A percentile compares a stretch with the other conserved stretches of the same genome.
These are phyloP conservation scores for Archivesica marissinica DNA, from an alignment of 1,140 invertebrate genomes.

Conservation along the genomic window DNA sequence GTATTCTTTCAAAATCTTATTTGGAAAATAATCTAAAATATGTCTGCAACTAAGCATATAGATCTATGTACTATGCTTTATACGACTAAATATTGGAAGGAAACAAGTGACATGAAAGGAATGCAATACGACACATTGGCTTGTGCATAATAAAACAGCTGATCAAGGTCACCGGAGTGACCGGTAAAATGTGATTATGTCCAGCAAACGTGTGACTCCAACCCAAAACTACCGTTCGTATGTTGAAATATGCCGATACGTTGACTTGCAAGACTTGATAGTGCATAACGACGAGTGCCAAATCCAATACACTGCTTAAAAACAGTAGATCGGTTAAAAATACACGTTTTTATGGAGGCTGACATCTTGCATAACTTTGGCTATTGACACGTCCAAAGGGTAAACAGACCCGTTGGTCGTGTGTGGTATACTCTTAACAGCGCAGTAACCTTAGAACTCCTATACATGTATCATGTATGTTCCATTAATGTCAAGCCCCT, in stretches of 20 bases:
- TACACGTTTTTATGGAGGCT: conserved; percentile 73
- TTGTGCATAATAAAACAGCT: neutral
- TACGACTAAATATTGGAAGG: no score
- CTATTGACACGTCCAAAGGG: neutral
- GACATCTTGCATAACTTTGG: conserved; percentile 67
- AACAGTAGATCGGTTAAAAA: conserved; percentile 14
- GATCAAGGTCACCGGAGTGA: neutral
- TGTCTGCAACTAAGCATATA: no score
- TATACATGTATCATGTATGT: no score
- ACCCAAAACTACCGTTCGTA: neutral
- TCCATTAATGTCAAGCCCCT: no score
- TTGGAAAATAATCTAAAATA: no score
- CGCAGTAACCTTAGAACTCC: no score
- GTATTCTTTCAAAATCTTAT: no score
- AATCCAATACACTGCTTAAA: neutral
- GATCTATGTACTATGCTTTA: no score
- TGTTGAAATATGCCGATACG: neutral
- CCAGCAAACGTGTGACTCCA: neutral
- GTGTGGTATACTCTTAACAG: neutral
- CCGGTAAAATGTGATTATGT: neutral
- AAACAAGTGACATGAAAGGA: neutral
- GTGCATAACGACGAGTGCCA: neutral
- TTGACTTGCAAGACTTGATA: conserved; percentile 17
- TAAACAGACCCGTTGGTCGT: neutral
- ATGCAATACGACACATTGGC: neutral